Evolutionary conservation across 2,113 vertebrate genomes (phyloP).

Genomic region (Carassius gibelio): DNA sequence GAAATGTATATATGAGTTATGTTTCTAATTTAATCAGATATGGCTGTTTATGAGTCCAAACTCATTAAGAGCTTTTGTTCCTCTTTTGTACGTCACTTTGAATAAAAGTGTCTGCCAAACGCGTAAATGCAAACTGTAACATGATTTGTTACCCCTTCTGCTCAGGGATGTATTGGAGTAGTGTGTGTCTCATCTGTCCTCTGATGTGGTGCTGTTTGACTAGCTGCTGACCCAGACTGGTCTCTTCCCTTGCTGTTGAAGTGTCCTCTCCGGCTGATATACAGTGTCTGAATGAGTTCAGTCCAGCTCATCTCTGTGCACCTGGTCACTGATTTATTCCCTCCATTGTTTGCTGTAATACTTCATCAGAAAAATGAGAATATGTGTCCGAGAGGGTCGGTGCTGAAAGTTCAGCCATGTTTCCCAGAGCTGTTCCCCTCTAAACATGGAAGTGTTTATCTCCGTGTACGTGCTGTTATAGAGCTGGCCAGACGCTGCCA

Average conservation of each 20-base stretch:
- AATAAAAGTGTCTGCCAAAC: no score
- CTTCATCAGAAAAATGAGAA: neutral
- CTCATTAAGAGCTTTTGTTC: no score
- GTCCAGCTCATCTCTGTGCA: neutral
- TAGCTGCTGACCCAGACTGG: neutral
- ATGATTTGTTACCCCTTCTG: no score
- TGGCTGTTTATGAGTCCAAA: no score
- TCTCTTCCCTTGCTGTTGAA: neutral
- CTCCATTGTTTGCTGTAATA: neutral
- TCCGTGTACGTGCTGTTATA: neutral
- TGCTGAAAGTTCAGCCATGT: neutral
- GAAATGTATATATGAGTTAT: no score
- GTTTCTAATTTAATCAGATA: no score
- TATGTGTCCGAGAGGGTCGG: neutral
- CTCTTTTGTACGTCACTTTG: no score
- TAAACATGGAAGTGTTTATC: conserved; percentile 16
- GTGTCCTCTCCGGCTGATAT: neutral
- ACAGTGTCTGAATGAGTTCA: conserved; percentile 12
- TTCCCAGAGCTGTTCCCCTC: neutral
- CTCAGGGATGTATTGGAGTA: no score
- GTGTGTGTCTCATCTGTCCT: neutral
- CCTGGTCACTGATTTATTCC: neutral
- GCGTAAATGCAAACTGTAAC: no score
- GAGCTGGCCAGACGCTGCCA: neutral
- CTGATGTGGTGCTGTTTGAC: conserved; percentile 19